Evolutionary conservation across 1,140 invertebrate genomes (phyloP).

Genomic region (Leptopilina boulardi): DNA sequence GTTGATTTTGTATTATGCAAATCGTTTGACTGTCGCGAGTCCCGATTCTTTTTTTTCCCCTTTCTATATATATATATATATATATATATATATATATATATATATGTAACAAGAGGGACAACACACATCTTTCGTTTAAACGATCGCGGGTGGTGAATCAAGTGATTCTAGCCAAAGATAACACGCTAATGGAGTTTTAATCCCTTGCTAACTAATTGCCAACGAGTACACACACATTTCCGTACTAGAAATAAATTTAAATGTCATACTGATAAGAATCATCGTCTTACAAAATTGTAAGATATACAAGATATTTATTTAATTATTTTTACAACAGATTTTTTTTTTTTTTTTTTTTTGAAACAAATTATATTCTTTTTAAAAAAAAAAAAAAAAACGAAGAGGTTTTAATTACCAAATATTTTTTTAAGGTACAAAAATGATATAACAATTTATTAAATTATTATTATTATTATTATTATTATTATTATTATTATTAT

Average conservation of each 20-base stretch:
- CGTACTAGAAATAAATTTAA: background rate
- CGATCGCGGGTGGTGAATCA: conserved; percentile 6
- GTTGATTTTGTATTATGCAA: conserved; percentile 24
- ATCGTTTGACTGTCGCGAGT: conserved; percentile 3
- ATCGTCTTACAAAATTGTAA: background rate
- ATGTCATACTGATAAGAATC: conserved; percentile 12
- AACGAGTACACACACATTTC: conserved; percentile 20
- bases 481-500: no score
- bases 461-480: no score
- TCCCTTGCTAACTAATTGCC: conserved; percentile 30
- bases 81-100: no score
- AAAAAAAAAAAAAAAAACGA: no score
- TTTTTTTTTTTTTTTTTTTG: no score
- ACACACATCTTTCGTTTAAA: conserved; percentile 7
- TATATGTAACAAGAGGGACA: background rate
- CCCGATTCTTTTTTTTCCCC: background rate
- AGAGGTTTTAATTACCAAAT: no score
- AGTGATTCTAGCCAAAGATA: conserved; percentile 10
- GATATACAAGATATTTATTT: background rate
- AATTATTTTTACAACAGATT: background rate
- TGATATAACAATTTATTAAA: no score
- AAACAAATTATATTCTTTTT: no score
- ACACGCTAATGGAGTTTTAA: conserved; percentile 23
- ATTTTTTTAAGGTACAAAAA: no score
- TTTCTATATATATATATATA: no score